Base-by-base conservation (phyloP, 2,797 vertebrate genomes). In the Microcaecilia unicolor region DNA sequence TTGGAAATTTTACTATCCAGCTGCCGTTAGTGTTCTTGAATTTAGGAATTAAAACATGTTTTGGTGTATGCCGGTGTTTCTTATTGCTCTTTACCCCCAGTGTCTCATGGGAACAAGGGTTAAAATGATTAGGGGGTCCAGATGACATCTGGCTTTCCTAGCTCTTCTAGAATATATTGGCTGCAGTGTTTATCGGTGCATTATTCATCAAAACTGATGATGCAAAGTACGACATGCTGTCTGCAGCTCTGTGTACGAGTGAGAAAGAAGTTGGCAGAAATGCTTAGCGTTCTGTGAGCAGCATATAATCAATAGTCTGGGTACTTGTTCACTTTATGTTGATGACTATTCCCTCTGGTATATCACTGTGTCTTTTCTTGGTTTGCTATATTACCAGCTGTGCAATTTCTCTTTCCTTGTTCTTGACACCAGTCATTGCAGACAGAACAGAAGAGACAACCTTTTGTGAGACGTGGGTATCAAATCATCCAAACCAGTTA, bases 201-300 rank as follows among this genome's bases (percentile, higher is more conserved):
- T 83, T 81, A 80, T 84, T 83, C 81, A 81, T 84, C 81, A 83
- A 83, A 81, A 79, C 80, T 71, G 80, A 83, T 77, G 80, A 77
- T 79, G 80, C 80, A 81, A 76, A 72, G 70, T 79, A 74, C 71
- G 76, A 61, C 81, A 78, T 79, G 80, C 83, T 83, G 80, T 77
- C 83, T 83, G 77, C 67, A 43, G 56, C 62, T 71, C 74, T 55
- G 72, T n/a, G 34, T 64, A 57, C 53, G 70, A 68, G 71, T 53
- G 20, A 72, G 73, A 64, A 74, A 48, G 64, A 74, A 74, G 78
- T 76, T 82, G 80, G 78, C 83, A 83, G 79, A 70, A 70, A 67
- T 45, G 73, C 78, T 72, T 76, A 58, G 71, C 72, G 72, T 72
- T 80, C 72, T 76, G 79, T 64, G 75, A 83, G 79, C 79, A 75